Conservation (phyloP, 2,113 vertebrate species). For the Nansenia antarctica region DNA sequence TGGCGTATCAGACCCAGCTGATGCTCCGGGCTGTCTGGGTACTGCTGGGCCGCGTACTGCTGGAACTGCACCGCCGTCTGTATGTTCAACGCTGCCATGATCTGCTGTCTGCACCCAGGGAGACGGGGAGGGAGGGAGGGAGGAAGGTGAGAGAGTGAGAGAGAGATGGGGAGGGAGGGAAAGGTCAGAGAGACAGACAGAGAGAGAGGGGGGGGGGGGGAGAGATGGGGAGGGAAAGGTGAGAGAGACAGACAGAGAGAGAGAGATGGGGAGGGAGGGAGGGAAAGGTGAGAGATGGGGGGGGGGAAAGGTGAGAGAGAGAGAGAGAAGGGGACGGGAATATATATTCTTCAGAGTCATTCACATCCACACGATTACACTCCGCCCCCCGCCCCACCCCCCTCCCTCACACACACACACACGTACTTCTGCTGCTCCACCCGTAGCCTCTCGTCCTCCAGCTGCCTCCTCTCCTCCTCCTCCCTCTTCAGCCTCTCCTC, state of each 20-base stretch:
- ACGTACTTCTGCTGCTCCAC: constrained; percentile 96
- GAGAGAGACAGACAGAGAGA: background rate
- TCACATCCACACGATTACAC: background rate
- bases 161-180: no score
- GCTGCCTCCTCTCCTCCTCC: constrained; percentile 86
- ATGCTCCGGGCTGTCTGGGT: constrained; percentile 93
- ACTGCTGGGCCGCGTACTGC: constrained; percentile 98
- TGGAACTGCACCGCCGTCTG: constrained; percentile 99
- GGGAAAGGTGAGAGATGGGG: background rate
- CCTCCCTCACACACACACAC: constrained; percentile 10
- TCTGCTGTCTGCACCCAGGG: constrained; percentile 93
- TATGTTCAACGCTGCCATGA: constrained; percentile 96
- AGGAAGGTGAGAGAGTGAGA: constrained; percentile 12
- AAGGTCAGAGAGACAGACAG: no score
- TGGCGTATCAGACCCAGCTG: constrained; percentile 96
- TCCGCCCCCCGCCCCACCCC: background rate
- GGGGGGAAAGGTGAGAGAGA: no score
- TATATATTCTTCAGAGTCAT: background rate
- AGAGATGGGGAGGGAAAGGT: background rate
- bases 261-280: background rate
- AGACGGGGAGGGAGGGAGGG: background rate
- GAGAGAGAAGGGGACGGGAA: background rate
- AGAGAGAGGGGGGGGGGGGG: background rate
- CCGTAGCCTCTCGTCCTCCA: constrained; percentile 90
- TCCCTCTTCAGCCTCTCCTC: constrained; percentile 86